Conservation (phyloP, 2,888 invertebrate species). For the Brachycybe producta region DNA sequence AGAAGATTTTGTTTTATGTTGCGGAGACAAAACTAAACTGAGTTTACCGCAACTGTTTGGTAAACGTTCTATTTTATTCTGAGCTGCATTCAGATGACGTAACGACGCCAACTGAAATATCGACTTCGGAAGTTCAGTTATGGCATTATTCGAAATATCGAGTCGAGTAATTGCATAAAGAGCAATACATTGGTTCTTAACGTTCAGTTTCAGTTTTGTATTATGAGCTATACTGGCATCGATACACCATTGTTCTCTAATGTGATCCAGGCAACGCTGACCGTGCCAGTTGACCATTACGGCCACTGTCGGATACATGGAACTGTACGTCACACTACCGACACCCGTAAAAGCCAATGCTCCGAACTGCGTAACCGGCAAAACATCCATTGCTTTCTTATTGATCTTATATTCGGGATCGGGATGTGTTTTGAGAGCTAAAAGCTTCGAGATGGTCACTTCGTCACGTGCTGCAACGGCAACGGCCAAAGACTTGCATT, state of each 20-base stretch:
- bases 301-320: conserved; percentile 66
- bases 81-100: conserved; percentile 66
- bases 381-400: conserved; percentile 64
- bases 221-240: conserved; percentile 75
- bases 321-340: conserved; percentile 48
- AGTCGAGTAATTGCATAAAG: conserved; percentile 84
- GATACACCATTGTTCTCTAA: conserved; percentile 64
- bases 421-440: conserved; percentile 74
- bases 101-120: conserved; percentile 73
- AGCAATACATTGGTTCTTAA: conserved; percentile 50
- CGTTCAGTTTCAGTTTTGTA: conserved; percentile 58
- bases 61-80: conserved; percentile 71
- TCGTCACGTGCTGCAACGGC: conserved; percentile 62
- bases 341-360: conserved; percentile 24
- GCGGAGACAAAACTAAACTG: conserved; percentile 13
- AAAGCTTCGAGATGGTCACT: conserved; percentile 57
- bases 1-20: conserved; percentile 22
- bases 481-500: conserved; percentile 63
- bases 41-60: conserved; percentile 34
- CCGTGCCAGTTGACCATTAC: conserved; percentile 84
- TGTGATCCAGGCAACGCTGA: conserved; percentile 54
- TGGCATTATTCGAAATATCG: conserved; percentile 80
- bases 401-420: conserved; percentile 90
- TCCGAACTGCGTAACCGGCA: conserved; percentile 26
- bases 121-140: conserved; percentile 62